These are phyloP conservation scores for human (Homo sapiens) DNA, from an alignment of 2,113 vertebrate species.

Conservation along the genomic window DNA sequence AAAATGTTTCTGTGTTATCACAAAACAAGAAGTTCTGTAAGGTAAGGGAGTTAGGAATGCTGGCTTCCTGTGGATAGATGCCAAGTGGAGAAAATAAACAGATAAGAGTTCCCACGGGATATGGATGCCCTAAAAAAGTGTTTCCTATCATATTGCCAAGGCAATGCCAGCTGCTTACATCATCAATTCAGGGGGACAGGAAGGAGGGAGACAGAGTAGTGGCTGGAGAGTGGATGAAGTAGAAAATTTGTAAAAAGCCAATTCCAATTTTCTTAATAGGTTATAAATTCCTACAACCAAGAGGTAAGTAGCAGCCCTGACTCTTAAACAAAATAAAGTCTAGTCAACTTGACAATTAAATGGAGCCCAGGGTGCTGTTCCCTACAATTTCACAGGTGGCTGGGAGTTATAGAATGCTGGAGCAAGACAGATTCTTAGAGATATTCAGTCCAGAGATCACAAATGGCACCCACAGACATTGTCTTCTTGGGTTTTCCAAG, in stretches of 20 bases:
- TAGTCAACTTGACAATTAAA: background rate
- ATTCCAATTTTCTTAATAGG: slow-evolving; percentile 27
- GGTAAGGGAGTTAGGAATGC: slow-evolving; percentile 54
- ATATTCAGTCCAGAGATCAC: background rate
- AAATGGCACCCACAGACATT: background rate
- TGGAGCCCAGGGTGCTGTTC: background rate
- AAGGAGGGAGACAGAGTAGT: background rate
- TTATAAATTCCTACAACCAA: background rate
- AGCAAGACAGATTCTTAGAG: background rate
- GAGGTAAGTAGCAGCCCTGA: background rate
- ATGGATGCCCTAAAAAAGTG: slow-evolving; percentile 31
- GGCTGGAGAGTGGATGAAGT: background rate
- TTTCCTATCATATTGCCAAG: slow-evolving; percentile 60
- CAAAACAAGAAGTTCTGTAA: slow-evolving; percentile 61
- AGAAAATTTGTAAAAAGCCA: slow-evolving; percentile 12
- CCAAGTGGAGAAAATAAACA: slow-evolving; percentile 71
- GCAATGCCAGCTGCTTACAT: slow-evolving; percentile 29
- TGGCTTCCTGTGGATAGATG: slow-evolving; percentile 62
- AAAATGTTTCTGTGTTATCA: slow-evolving; percentile 61
- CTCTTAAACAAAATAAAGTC: background rate
- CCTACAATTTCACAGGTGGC: background rate
- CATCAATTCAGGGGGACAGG: slow-evolving; percentile 14
- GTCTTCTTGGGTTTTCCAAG: slow-evolving; percentile 8
- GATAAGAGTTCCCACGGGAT: slow-evolving; percentile 64
- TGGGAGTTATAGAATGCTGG: background rate